phyloP scores from a whole-genome alignment of 2,888 invertebrate species.

The Apocheima hispidaria region DNA sequence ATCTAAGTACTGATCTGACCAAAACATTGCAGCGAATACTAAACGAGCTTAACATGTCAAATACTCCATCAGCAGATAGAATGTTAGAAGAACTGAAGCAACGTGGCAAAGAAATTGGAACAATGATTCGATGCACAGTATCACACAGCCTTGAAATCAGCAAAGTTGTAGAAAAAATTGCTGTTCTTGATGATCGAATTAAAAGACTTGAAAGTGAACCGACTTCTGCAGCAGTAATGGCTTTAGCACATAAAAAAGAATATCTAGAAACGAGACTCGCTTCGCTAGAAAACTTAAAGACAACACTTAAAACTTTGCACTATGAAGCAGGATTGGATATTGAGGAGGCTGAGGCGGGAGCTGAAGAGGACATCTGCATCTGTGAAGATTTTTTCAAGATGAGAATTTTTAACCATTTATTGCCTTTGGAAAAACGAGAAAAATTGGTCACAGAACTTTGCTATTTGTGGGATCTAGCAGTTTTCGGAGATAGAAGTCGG shows the following conservation, averaged over 20 bases:
- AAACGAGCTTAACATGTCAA: constrained; percentile 58
- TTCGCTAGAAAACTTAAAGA: constrained; percentile 69
- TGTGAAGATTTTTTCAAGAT: constrained; percentile 75
- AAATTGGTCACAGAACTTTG: constrained; percentile 75
- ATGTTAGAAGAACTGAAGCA: constrained; percentile 63
- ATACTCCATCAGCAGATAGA: constrained; percentile 53
- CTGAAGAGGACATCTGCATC: constrained; percentile 59
- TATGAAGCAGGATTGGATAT: constrained; percentile 49
- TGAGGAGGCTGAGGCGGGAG: constrained; percentile 44
- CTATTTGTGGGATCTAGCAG: constrained; percentile 71
- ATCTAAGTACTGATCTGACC: constrained; percentile 62
- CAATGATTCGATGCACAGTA: constrained; percentile 66
- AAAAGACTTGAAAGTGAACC: constrained; percentile 63
- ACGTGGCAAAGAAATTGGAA: constrained; percentile 62
- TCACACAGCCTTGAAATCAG: constrained; percentile 70
- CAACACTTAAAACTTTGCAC: constrained; percentile 61
- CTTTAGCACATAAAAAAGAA: constrained; percentile 67
- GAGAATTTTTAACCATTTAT: constrained; percentile 74
- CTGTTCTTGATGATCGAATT: constrained; percentile 67
- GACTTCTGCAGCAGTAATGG: constrained; percentile 67
- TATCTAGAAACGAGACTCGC: constrained; percentile 66
- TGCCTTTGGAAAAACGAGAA: constrained; percentile 69
- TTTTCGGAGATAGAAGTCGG: constrained; percentile 67
- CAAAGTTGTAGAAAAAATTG: constrained; percentile 71
- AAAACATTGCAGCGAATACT: constrained; percentile 74